Percentiles rank a stretch among this genome's conserved stretches.
These are phyloP conservation scores for Oenanthe oenanthe DNA, from an alignment of 2,113 vertebrate species.

Conservation along the genomic window DNA sequence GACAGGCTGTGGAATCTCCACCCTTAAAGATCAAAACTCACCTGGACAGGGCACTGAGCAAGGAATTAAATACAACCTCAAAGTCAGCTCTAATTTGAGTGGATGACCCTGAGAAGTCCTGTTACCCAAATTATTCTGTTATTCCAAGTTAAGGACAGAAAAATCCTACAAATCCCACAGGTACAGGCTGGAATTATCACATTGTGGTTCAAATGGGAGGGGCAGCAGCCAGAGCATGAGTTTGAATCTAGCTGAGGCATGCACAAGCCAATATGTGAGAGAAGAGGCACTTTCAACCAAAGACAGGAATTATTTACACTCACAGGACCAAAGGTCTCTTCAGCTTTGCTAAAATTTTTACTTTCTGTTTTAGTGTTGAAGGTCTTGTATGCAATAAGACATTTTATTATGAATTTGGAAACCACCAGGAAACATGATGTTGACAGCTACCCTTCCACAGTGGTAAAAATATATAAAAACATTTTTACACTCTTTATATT, in stretches of 20 bases:
- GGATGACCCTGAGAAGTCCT: background rate
- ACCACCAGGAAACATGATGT: background rate
- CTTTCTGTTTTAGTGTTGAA: background rate
- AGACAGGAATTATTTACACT: background rate
- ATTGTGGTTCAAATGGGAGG: background rate
- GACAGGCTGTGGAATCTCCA: background rate
- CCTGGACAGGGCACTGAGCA: background rate
- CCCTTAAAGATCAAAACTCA: background rate
- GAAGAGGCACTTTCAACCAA: background rate
- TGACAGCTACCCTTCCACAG: background rate
- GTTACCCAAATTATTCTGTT: background rate
- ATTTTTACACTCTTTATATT: background rate
- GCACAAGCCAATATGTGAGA: background rate
- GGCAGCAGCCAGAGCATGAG: background rate
- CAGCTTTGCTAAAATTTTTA: background rate
- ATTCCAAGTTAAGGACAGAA: slow-evolving; percentile 28
- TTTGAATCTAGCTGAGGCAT: background rate
- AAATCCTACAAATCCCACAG: background rate
- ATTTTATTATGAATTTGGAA: background rate
- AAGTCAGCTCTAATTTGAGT: background rate
- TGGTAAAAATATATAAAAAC: background rate
- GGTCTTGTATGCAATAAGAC: background rate
- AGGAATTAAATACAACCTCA: background rate
- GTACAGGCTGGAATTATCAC: background rate
- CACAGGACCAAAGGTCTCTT: background rate